Conservation (phyloP, 2,888 invertebrate genomes). For the Notodonta dromedarius region DNA sequence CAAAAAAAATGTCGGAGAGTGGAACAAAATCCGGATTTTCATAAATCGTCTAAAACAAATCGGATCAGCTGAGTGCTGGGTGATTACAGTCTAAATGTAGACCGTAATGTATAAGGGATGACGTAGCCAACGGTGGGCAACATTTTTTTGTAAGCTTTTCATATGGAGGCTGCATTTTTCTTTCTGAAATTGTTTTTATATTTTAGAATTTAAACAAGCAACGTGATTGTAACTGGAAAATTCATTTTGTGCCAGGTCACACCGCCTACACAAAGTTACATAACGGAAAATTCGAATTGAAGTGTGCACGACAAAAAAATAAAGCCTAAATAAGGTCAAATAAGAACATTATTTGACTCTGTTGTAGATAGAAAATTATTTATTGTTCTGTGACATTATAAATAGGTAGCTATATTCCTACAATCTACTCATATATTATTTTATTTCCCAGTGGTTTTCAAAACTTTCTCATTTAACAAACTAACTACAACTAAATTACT, state of each 20-base stretch:
- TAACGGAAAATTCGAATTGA: too few species aligned
- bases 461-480: neutral
- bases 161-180: neutral
- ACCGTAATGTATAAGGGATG: neutral
- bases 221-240: too few species aligned
- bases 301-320: too few species aligned
- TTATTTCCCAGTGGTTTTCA: neutral
- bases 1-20: slow-evolving; percentile 13
- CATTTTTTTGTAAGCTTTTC: neutral
- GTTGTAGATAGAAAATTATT: too few species aligned
- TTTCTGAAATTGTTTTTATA: neutral
- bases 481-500: neutral
- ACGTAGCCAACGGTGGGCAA: neutral
- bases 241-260: too few species aligned
- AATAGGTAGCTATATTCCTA: too few species aligned
- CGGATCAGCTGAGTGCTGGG: slow-evolving; percentile 7
- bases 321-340: too few species aligned
- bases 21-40: slow-evolving; percentile 5
- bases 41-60: slow-evolving; percentile 3
- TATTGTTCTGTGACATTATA: too few species aligned
- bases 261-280: too few species aligned
- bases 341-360: too few species aligned
- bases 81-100: slow-evolving; percentile 5
- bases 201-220: too few species aligned
- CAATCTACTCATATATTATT: too few species aligned